Percentiles rank a stretch among this genome's conserved stretches.
Evolutionary conservation across 2,113 vertebrate genomes (phyloP).

Genomic region (Physeter macrocephalus): DNA sequence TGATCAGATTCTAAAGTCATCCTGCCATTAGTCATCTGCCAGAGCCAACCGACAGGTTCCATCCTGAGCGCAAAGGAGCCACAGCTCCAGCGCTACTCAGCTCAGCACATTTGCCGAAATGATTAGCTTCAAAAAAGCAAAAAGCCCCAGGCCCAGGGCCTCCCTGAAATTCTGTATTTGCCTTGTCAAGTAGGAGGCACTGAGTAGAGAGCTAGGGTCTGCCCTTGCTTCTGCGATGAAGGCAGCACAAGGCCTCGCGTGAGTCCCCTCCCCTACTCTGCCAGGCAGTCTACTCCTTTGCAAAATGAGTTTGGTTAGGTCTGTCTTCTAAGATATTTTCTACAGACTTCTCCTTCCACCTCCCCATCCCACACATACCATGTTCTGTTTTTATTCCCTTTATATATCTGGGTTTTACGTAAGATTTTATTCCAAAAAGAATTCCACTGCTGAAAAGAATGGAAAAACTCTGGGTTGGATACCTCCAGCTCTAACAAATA

Average conservation of each 20-base stretch:
- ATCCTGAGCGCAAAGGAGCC: neutral
- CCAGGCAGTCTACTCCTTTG: neutral
- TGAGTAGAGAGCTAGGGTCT: neutral
- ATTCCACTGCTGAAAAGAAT: neutral
- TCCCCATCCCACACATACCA: neutral
- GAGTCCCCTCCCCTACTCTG: neutral
- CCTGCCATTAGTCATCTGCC: neutral
- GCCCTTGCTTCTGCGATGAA: rapidly evolving
- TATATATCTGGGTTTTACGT: neutral
- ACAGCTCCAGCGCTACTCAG: neutral
- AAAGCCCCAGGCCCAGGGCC: neutral
- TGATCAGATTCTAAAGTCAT: neutral
- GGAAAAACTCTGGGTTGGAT: neutral
- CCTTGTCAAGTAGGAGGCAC: neutral
- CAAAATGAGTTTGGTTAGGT: neutral
- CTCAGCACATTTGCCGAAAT: neutral
- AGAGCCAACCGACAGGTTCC: neutral
- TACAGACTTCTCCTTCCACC: neutral
- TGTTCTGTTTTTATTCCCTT: neutral
- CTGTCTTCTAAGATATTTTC: neutral
- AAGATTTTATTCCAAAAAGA: neutral
- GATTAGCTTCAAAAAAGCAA: neutral
- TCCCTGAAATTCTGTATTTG: neutral
- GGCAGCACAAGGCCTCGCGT: too few relatives aligned
- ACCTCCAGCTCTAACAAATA: neutral